phyloP scores from a whole-genome alignment of 2,888 invertebrate species.

The Polydrusus cervinus region DNA sequence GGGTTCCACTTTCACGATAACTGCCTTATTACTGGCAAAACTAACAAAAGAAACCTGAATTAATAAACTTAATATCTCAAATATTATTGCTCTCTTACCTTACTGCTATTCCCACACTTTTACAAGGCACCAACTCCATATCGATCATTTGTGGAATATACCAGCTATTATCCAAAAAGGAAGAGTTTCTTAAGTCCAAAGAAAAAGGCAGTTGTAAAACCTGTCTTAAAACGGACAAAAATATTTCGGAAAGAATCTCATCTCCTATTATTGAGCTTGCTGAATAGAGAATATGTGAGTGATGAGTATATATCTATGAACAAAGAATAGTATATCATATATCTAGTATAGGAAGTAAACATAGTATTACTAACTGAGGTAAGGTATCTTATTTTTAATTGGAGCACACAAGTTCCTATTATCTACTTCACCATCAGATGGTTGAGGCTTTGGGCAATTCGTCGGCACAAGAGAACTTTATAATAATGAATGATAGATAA shows the following conservation, averaged over 20 bases:
- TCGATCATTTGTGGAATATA: constrained; percentile 73
- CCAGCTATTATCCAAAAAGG: constrained; percentile 79
- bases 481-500: too few relatives aligned
- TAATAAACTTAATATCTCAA: too few relatives aligned
- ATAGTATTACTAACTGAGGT: too few relatives aligned
- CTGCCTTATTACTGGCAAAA: constrained; percentile 75
- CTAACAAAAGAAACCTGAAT: constrained; percentile 65
- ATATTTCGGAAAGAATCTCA: constrained; percentile 77
- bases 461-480: too few relatives aligned
- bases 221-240: constrained; percentile 75
- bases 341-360: too few relatives aligned
- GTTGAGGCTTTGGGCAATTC: too few relatives aligned
- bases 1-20: constrained; percentile 75
- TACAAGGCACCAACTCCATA: constrained; percentile 78
- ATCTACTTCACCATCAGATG: too few relatives aligned
- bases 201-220: constrained; percentile 73
- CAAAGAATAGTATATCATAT: too few relatives aligned
- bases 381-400: too few relatives aligned
- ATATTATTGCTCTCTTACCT: constrained; percentile 70
- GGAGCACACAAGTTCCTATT: too few relatives aligned
- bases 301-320: constrained; percentile 53
- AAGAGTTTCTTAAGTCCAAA: constrained; percentile 74
- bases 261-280: constrained; percentile 75
- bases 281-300: constrained; percentile 61
- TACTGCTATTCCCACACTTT: constrained; percentile 76